Evolutionary conservation across 2,113 vertebrate species (phyloP).

Genomic region (Chamaea fasciata): DNA sequence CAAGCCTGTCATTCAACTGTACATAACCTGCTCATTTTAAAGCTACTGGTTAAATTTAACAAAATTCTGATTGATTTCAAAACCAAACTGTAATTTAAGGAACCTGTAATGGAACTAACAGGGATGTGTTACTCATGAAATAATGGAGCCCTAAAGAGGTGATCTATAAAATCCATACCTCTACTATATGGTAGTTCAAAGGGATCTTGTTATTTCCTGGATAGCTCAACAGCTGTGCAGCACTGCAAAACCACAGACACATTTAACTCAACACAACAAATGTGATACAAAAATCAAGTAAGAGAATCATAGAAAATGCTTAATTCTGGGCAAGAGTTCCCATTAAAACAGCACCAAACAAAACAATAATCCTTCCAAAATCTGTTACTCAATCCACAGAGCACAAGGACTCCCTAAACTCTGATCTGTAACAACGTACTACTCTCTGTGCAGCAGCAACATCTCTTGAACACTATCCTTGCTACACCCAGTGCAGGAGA

Average conservation of each 20-base stretch:
- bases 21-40: background rate
- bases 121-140: background rate
- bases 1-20: background rate
- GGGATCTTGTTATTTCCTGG: slow-evolving; percentile 98
- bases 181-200: slow-evolving; percentile 97
- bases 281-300: background rate
- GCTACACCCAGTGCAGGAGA: background rate
- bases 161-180: slow-evolving; percentile 76
- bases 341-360: background rate
- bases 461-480: background rate
- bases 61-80: background rate
- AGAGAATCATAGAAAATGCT: background rate
- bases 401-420: background rate
- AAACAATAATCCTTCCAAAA: background rate
- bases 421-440: background rate
- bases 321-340: background rate
- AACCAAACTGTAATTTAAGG: background rate
- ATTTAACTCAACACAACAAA: background rate
- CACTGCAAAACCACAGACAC: slow-evolving; percentile 68
- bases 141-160: background rate
- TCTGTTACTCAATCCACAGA: background rate
- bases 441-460: background rate
- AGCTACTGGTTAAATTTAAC: background rate
- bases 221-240: slow-evolving; percentile 94
- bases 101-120: background rate